Conservation (phyloP, 2,797 vertebrate species). For the Mareca strepera region DNA sequence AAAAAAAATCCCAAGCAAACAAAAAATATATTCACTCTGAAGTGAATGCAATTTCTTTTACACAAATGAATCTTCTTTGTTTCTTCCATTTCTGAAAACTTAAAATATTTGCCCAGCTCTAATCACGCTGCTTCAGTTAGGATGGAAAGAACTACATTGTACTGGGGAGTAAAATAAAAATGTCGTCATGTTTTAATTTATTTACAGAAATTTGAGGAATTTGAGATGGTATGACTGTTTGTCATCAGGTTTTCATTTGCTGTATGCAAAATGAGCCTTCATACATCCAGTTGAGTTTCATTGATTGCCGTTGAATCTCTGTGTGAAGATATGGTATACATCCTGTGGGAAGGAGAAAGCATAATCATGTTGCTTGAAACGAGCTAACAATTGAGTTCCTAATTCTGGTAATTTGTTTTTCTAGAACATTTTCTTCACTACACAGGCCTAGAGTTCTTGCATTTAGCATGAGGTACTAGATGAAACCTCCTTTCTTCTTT, state of each 20-base stretch:
- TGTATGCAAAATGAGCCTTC: conserved; percentile 23
- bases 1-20: neutral
- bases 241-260: neutral
- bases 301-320: conserved; percentile 53
- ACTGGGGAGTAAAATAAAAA: conserved; percentile 36
- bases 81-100: neutral
- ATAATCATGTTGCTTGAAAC: neutral
- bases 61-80: neutral
- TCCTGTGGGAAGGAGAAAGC: conserved; percentile 56
- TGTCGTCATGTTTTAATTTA: neutral
- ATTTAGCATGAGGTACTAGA: accelerated
- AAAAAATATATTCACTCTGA: neutral
- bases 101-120: neutral
- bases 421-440: neutral
- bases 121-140: neutral
- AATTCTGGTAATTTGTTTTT: neutral
- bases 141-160: neutral
- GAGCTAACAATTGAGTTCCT: neutral
- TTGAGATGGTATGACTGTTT: conserved; percentile 8
- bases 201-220: conserved; percentile 42
- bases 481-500: neutral
- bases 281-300: conserved; percentile 75
- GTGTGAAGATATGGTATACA: conserved; percentile 68
- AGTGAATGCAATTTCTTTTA: neutral
- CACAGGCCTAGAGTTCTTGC: neutral